These are phyloP conservation scores for Ctenoplectra terminalis DNA, from an alignment of 1,140 invertebrate species.

Conservation along the genomic window DNA sequence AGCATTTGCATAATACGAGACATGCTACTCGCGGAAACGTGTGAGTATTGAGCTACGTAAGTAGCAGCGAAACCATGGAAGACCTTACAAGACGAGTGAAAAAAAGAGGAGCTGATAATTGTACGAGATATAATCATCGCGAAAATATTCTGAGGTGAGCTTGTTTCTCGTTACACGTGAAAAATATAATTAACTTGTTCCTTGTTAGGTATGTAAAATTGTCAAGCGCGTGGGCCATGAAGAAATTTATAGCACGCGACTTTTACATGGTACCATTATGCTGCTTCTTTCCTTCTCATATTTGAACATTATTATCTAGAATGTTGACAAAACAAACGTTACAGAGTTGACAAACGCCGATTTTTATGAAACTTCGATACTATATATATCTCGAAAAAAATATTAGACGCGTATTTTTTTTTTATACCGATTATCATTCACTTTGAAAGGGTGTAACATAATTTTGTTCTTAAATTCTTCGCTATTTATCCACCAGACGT, in stretches of 20 bases:
- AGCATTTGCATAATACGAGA: slow-evolving; percentile 61
- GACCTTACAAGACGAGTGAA: not conserved
- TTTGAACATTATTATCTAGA: no score
- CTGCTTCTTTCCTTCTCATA: not conserved
- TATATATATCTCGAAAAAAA: no score
- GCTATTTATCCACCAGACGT: no score
- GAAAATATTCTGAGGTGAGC: not conserved
- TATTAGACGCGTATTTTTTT: no score
- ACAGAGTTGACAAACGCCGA: no score
- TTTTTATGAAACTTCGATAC: no score
- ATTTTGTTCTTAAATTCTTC: no score
- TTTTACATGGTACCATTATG: slow-evolving; percentile 1
- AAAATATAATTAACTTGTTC: slow-evolving; percentile 2
- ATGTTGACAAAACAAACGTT: no score
- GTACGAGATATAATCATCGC: not conserved
- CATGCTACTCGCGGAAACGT: slow-evolving; percentile 47
- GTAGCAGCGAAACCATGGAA: slow-evolving; percentile 5
- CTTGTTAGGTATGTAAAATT: not conserved
- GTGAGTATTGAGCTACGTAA: slow-evolving; percentile 19
- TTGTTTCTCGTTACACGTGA: not conserved
- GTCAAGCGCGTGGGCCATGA: not conserved
- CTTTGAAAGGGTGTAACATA: no score
- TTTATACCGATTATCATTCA: no score
- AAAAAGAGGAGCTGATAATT: not conserved
- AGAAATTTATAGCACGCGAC: not conserved